Conservation (phyloP, 2,888 invertebrate genomes). For the Cosmia pyralina region DNA sequence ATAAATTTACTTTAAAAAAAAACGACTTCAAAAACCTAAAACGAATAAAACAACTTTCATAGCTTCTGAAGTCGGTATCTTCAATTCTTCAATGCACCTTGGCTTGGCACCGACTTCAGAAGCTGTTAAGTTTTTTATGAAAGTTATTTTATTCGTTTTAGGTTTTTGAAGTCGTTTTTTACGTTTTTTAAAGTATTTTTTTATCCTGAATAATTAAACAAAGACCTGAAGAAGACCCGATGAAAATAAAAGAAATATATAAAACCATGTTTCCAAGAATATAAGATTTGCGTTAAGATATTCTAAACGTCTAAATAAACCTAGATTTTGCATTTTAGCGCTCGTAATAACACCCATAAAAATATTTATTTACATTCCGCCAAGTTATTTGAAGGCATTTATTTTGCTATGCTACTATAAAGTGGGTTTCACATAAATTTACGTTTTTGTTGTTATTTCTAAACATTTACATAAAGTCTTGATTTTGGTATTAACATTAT, state of each 20-base stretch:
- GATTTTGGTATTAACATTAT: background rate
- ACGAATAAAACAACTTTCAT: no score
- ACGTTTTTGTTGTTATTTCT: conserved; percentile 3
- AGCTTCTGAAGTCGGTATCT: no score
- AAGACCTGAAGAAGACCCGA: conserved; percentile 1
- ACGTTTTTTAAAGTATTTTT: no score
- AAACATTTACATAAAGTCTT: background rate
- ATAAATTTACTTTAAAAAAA: no score
- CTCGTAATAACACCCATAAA: conserved; percentile 51
- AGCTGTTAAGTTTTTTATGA: no score
- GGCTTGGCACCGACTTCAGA: no score
- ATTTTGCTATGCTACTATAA: conserved; percentile 18
- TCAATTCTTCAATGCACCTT: no score
- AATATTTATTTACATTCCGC: conserved; percentile 37
- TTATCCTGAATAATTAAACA: background rate
- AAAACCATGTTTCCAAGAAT: conserved; percentile 18
- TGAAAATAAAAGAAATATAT: conserved; percentile 3
- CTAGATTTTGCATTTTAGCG: conserved; percentile 49
- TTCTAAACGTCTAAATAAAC: conserved; percentile 44
- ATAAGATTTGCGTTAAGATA: conserved; percentile 35
- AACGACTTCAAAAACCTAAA: no score
- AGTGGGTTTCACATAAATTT: conserved; percentile 9
- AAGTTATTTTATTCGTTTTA: no score
- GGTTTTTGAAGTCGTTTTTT: no score
- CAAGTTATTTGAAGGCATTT: conserved; percentile 33